Percentiles rank a stretch among this genome's conserved stretches.
phyloP scores from a whole-genome alignment of 2,113 vertebrate species.

The Aramus guarauna region DNA sequence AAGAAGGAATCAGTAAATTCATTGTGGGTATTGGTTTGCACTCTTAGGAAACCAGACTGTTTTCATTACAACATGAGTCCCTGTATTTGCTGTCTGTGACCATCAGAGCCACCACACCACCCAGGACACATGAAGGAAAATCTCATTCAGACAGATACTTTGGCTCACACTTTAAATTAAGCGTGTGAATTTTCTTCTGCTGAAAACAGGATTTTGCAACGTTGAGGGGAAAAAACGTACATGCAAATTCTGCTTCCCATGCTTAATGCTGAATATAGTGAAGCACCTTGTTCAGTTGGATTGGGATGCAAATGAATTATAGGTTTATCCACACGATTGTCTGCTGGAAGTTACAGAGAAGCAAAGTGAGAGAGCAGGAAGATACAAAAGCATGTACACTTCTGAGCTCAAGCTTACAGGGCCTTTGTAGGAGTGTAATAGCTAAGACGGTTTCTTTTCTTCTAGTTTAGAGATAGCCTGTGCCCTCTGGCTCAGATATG shows the following conservation, averaged over 20 bases:
- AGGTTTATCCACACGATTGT: not conserved
- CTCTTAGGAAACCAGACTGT: not conserved
- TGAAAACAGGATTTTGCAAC: not conserved
- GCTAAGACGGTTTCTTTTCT: not conserved
- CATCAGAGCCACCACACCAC: not conserved
- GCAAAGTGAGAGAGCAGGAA: not conserved
- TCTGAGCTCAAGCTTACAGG: not conserved
- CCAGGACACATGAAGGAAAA: not conserved
- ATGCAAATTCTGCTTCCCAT: not conserved
- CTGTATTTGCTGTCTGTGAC: not conserved
- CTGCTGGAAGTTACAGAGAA: not conserved
- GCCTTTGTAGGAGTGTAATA: accelerated
- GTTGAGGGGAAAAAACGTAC: not conserved
- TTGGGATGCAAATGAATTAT: not conserved
- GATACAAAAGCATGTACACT: not conserved
- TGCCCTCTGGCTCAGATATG: not conserved
- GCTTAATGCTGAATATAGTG: not conserved
- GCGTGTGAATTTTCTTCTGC: not conserved
- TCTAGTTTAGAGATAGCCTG: not conserved
- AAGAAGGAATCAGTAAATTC: not conserved
- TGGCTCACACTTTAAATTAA: accelerated
- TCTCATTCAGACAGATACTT: not conserved
- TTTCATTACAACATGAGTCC: not conserved
- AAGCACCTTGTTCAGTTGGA: not conserved
- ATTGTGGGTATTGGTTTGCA: accelerated